These are phyloP conservation scores for Nephila pilipes DNA, from an alignment of 1,140 invertebrate species.

Conservation along the genomic window DNA sequence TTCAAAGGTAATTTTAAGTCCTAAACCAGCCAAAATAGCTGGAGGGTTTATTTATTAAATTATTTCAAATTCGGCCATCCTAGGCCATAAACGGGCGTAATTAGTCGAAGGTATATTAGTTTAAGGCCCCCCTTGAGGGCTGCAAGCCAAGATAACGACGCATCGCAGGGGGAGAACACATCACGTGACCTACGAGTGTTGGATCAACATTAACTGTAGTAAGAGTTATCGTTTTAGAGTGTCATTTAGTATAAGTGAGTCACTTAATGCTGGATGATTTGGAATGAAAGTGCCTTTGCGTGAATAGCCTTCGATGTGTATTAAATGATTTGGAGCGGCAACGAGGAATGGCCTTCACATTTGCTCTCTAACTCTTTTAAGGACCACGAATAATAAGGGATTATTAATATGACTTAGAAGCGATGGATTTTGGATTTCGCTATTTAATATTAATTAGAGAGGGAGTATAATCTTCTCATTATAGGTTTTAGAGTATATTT, in stretches of 20 bases:
- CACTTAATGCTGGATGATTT: slow-evolving; percentile 23
- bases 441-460: background rate
- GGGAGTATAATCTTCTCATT: background rate
- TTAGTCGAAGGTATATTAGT: slow-evolving; percentile 35
- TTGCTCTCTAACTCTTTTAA: background rate
- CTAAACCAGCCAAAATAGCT: background rate
- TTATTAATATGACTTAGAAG: background rate
- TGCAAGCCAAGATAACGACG: slow-evolving; percentile 42
- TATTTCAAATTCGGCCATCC: slow-evolving; percentile 10
- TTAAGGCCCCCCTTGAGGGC: slow-evolving; percentile 15
- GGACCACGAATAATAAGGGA: background rate
- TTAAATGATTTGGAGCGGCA: slow-evolving; percentile 11
- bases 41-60: slow-evolving; percentile 29
- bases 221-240: slow-evolving; percentile 5
- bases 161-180: background rate
- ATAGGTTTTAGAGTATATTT: no score
- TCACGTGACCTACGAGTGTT: slow-evolving; percentile 14
- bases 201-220: slow-evolving; percentile 26
- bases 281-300: background rate
- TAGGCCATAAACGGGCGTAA: slow-evolving; percentile 15
- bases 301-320: slow-evolving; percentile 6
- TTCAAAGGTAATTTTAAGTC: no score
- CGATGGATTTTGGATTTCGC: background rate
- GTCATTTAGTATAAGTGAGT: slow-evolving; percentile 27
- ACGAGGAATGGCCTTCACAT: background rate